These are phyloP conservation scores for Bujurquina vittata DNA, from an alignment of 2,113 vertebrate species.

Conservation along the genomic window DNA sequence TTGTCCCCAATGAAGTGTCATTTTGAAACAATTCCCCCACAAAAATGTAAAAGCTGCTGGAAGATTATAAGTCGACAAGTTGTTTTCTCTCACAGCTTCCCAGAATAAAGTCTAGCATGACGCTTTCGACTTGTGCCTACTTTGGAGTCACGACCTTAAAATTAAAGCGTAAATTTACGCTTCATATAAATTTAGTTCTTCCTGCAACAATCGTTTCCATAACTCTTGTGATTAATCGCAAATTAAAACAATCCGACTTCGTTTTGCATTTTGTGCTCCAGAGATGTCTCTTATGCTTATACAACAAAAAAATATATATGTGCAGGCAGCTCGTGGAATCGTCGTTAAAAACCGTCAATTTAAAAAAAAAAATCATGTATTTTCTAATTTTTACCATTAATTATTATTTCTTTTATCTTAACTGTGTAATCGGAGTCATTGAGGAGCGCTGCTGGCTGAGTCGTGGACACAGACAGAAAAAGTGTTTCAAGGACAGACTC, in stretches of 20 bases:
- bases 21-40: neutral
- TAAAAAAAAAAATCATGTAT: no score
- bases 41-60: neutral
- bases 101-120: neutral
- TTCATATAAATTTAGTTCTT: neutral
- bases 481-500: neutral
- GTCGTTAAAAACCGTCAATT: neutral
- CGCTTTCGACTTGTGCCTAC: neutral
- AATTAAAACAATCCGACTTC: neutral
- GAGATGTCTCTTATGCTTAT: neutral
- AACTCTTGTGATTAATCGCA: neutral
- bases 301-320: no score
- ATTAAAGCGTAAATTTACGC: neutral
- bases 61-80: neutral
- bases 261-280: neutral
- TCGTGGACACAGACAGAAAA: neutral
- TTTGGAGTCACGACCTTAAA: neutral
- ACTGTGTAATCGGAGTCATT: neutral
- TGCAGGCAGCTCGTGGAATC: neutral
- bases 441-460: neutral
- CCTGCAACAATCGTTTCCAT: neutral
- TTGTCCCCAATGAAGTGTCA: neutral
- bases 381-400: neutral
- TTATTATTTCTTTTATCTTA: neutral
- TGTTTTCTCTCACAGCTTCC: neutral